Evolutionary conservation across 2,797 vertebrate genomes (phyloP), one percentile per base, ranked within the genome.

Genomic region (Lepidocolaptes lacrymiger): DNA sequence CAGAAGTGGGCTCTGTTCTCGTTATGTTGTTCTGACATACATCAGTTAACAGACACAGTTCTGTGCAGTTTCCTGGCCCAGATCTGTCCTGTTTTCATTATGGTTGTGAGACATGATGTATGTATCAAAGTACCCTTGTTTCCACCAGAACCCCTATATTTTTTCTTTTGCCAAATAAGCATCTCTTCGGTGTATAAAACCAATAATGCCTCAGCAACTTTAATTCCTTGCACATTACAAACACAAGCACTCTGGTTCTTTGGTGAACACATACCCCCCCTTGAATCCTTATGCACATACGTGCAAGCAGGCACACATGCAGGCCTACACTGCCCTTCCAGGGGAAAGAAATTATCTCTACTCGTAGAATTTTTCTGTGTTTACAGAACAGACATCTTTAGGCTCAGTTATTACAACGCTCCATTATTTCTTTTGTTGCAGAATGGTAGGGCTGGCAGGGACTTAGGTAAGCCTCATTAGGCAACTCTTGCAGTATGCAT

Each of bases 401-500:
- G 85, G 49, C 55, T 92, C 81, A n/a, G 82, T 88, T 95, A 78
- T 91, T 96, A 72, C 91, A 92, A 75, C 0, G 46, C 72, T 93
- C 82, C 91, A 89, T 84, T 96, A 92, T 96, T 96, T 88, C 93
- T 81, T 91, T 88, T 91, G 87, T 91, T 92, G 51, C 69, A 78
- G 89, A 94, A 81, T 75, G 66, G 76, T 90, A 76, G 80, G 80
- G 91, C 61, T 96, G 94, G 88, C 91, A 95, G 85, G 59, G 64
- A 80, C 91, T 95, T 89, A 88, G 91, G 92, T 91, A 94, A 93
- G 93, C 69, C 85, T 95, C 94, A 96, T 96, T 96, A 96, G 92
- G 92, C 89, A 96, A 82, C 92, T 81, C 87, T 90, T 84, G 76
- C 82, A 85, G 69, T 91, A 92, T 88, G 85, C 82, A 88, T 92